Evolutionary conservation across 2,888 invertebrate genomes (phyloP).

Genomic region (Lasioglossum villosulum): DNA sequence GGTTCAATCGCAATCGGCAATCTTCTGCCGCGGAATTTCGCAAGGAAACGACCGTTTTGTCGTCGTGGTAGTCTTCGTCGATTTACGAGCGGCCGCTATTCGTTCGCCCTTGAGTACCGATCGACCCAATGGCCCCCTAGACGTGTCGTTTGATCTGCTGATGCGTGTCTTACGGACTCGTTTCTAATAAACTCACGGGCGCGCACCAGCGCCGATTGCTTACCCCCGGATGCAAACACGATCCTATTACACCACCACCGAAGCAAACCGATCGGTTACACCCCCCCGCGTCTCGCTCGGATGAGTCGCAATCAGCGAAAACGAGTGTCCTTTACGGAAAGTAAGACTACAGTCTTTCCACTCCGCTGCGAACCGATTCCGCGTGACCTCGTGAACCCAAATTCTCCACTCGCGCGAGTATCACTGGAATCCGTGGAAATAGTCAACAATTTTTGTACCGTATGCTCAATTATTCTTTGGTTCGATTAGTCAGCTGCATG

Average conservation of each 20-base stretch:
- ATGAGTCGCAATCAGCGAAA: conserved; percentile 9
- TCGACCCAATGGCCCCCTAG: conserved; percentile 62
- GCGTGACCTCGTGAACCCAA: neutral
- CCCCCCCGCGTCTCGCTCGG: neutral
- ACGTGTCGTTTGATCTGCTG: conserved; percentile 49
- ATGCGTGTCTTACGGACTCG: conserved; percentile 37
- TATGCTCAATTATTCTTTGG: neutral
- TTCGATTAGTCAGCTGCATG: neutral
- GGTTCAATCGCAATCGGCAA: conserved; percentile 80
- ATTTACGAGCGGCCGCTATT: conserved; percentile 67
- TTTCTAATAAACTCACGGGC: conserved; percentile 45
- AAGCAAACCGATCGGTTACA: neutral
- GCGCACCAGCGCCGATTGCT: neutral
- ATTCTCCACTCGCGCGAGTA: neutral
- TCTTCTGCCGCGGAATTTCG: conserved; percentile 75
- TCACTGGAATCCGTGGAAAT: neutral
- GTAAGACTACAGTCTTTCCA: neutral
- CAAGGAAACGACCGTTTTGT: conserved; percentile 71
- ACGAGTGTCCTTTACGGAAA: conserved; percentile 19
- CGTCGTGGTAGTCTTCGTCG: conserved; percentile 59
- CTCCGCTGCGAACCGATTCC: neutral
- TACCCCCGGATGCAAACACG: neutral
- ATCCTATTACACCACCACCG: neutral
- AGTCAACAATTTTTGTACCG: neutral
- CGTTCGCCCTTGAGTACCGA: conserved; percentile 65